Evolutionary conservation across 2,113 vertebrate genomes (phyloP).

Genomic region (Pelodiscus sinensis): DNA sequence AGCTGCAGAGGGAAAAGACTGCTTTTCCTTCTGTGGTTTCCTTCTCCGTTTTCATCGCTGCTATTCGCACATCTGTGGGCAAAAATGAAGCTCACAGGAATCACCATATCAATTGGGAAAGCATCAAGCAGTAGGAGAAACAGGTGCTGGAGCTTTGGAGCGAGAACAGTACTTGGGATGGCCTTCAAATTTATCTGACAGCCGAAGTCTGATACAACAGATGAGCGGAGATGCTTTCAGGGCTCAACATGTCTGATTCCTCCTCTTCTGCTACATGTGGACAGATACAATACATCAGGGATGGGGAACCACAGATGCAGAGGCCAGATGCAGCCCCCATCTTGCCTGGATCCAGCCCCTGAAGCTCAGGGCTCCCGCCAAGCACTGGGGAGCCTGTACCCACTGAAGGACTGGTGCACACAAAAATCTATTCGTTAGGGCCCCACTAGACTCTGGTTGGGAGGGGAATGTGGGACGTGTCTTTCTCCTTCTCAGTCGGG

Average conservation of each 20-base stretch:
- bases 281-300: neutral
- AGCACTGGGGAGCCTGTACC: no score
- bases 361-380: no score
- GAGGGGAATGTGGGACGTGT: no score
- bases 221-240: neutral
- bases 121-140: rapidly evolving
- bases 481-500: no score
- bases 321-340: no score
- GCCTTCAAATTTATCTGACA: neutral
- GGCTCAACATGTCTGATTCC: neutral
- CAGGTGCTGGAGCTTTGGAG: rapidly evolving
- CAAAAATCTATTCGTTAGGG: no score
- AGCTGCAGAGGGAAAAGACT: neutral
- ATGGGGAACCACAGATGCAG: no score
- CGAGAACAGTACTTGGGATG: no score
- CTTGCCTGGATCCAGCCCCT: no score
- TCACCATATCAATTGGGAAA: neutral
- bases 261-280: neutral
- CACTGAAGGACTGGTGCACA: no score
- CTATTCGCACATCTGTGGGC: rapidly evolving
- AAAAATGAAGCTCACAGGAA: neutral
- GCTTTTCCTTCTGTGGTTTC: neutral
- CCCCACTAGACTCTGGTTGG: no score
- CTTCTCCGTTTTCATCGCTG: neutral
- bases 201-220: neutral